Percentiles rank a stretch among this genome's conserved stretches.
Conservation (phyloP, 2,888 invertebrate species). For the Exocentrus adspersus region DNA sequence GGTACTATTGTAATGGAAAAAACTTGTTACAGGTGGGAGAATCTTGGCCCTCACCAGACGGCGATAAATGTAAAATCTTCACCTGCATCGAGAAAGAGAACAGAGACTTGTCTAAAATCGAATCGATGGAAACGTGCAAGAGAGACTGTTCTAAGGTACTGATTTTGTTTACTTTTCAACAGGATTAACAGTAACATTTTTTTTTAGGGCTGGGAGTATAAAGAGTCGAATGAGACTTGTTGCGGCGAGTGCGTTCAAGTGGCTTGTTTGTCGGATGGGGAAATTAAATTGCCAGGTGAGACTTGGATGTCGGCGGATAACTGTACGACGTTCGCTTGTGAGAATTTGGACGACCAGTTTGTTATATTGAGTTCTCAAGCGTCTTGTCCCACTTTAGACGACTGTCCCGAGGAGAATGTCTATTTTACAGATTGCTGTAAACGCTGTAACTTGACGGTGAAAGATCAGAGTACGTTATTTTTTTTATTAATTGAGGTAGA, state of each 20-base stretch:
- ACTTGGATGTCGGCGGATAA: constrained; percentile 71
- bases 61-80: constrained; percentile 68
- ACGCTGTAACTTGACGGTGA: constrained; percentile 68
- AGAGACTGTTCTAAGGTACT: constrained; percentile 61
- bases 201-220: constrained; percentile 71
- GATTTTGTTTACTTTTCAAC: background rate
- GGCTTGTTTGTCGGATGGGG: constrained; percentile 69
- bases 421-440: constrained; percentile 76
- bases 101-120: constrained; percentile 66
- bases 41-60: constrained; percentile 57
- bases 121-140: constrained; percentile 68
- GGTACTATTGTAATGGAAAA: too few relatives aligned
- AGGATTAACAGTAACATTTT: constrained; percentile 19
- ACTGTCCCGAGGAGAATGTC: constrained; percentile 68
- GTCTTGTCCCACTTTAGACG: constrained; percentile 71
- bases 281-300: constrained; percentile 64
- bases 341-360: constrained; percentile 64
- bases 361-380: constrained; percentile 58
- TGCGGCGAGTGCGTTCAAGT: constrained; percentile 74
- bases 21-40: constrained; percentile 54
- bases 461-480: constrained; percentile 62
- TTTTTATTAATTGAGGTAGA: too few relatives aligned
- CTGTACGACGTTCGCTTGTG: constrained; percentile 72
- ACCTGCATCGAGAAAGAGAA: constrained; percentile 64
- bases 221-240: constrained; percentile 63